Evolutionary conservation across 2,888 invertebrate species (phyloP).

Genomic region (Odontocolon sp.): DNA sequence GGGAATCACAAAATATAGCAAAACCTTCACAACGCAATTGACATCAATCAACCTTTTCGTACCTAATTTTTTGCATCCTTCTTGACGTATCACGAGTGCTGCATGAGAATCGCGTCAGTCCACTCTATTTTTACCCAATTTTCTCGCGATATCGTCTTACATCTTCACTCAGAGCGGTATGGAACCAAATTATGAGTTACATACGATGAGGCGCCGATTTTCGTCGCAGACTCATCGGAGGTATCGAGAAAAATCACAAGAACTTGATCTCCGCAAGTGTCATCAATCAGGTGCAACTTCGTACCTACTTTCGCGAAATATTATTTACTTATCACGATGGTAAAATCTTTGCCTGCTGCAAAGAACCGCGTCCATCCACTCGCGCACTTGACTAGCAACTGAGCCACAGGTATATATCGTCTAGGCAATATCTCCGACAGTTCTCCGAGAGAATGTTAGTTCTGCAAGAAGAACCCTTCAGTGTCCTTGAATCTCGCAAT

Average conservation of each 20-base stretch:
- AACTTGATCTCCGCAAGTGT: constrained; percentile 10
- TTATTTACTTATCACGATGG: constrained; percentile 5
- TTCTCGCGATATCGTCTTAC: no score
- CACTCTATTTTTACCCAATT: no score
- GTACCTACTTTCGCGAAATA: not conserved
- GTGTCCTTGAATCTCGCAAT: constrained; percentile 77
- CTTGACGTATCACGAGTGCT: no score
- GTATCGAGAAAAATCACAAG: constrained; percentile 2
- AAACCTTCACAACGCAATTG: constrained; percentile 9
- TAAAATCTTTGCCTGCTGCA: not conserved
- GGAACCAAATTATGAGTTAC: no score
- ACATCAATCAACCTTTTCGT: no score
- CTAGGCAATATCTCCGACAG: constrained; percentile 20
- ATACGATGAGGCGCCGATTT: no score
- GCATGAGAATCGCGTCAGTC: no score
- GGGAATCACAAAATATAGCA: constrained; percentile 16
- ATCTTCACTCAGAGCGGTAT: no score
- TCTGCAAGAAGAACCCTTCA: constrained; percentile 44
- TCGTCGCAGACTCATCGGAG: not conserved
- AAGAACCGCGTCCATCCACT: constrained; percentile 65
- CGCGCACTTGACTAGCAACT: constrained; percentile 75
- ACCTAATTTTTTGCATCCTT: no score
- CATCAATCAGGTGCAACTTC: not conserved
- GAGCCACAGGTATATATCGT: constrained; percentile 71
- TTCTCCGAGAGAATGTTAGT: constrained; percentile 31